phyloP scores from a whole-genome alignment of 2,888 invertebrate genomes.

The Mellilla xanthometata region DNA sequence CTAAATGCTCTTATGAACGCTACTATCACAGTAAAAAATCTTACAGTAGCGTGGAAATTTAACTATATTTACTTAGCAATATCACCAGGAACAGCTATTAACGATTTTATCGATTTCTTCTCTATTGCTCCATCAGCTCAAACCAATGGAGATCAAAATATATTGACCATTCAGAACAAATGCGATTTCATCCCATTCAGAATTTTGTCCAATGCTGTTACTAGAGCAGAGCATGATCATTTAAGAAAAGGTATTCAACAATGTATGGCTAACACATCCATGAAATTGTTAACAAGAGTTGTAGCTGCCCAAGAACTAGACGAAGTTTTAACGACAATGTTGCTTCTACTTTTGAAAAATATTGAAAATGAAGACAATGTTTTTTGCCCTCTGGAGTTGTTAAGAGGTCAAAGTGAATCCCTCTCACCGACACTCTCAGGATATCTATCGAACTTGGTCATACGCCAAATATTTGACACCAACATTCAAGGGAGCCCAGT shows the following conservation, averaged over 20 bases:
- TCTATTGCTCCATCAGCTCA: conserved; percentile 14
- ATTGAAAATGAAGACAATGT: conserved; percentile 44
- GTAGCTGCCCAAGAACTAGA: conserved; percentile 61
- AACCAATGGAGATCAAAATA: conserved; percentile 26
- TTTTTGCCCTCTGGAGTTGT: conserved; percentile 52
- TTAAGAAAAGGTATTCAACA: conserved; percentile 34
- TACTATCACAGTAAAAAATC: conserved; percentile 61
- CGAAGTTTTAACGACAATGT: conserved; percentile 57
- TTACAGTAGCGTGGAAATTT: conserved; percentile 71
- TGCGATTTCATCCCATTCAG: conserved; percentile 64
- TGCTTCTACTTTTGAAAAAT: conserved; percentile 53
- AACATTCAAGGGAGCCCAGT: conserved; percentile 51
- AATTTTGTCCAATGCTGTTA: conserved; percentile 48
- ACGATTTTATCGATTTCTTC: conserved; percentile 53
- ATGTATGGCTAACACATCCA: conserved; percentile 43
- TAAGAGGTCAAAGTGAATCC: conserved; percentile 61
- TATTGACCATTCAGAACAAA: conserved; percentile 39
- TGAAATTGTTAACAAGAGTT: conserved; percentile 58
- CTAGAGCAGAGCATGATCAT: conserved; percentile 33
- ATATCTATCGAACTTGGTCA: conserved; percentile 53
- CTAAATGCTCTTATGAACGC: conserved; percentile 61
- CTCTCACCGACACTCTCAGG: conserved; percentile 49
- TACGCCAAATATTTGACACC: conserved; percentile 50
- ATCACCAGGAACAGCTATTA: conserved; percentile 58
- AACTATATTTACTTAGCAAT: conserved; percentile 71